Evolutionary conservation across 2,113 vertebrate species (phyloP), one percentile per base, ranked within the genome.

Genomic region (Calyptomena viridis): DNA sequence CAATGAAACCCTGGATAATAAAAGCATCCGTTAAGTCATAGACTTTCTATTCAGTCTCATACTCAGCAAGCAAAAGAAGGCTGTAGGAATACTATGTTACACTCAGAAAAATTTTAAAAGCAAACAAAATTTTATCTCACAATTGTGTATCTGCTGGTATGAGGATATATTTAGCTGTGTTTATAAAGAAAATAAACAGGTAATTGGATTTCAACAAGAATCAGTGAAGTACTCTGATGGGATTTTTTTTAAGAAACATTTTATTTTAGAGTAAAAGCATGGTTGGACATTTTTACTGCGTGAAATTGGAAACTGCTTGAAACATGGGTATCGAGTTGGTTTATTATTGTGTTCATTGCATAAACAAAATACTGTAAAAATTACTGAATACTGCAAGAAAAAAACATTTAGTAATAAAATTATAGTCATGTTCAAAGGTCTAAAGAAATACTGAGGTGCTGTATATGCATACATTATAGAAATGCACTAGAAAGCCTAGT

Each of bases 1-100:
- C 94, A 84, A 50, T 14, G 21, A 95, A 97, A 75, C 44, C 68
- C 73, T 87, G 81, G 86, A 89, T 89, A 84, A 91, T 93, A 89
- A 91, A 95, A 95, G 91, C 91, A 76, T 87, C 94, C 84, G 73
- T 95, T 91, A 95, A 89, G 80, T 84, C 91, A 72, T 53, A 72
- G 53, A 79, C 40, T 92, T 94, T 94, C 77, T 68, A 72, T 76
- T 95, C 69, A 89, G 84, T 64, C 62, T 91, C 79, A 33, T 69
- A 35, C 23, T 64, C 60, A 66, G 69, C 0, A 0, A 46, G 76
- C 22, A 50, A 75, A 78, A 68, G 53, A 89, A 92, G 66, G 91
- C 94, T 95, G 66, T 96, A 94, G 93, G 95, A 95, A 91, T 96
- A 95, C 80, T 85, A 15, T 84, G 69, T 96, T 96, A 89, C 93